Conservation (phyloP, 2,888 invertebrate species). For the Blastobasis adustella region DNA sequence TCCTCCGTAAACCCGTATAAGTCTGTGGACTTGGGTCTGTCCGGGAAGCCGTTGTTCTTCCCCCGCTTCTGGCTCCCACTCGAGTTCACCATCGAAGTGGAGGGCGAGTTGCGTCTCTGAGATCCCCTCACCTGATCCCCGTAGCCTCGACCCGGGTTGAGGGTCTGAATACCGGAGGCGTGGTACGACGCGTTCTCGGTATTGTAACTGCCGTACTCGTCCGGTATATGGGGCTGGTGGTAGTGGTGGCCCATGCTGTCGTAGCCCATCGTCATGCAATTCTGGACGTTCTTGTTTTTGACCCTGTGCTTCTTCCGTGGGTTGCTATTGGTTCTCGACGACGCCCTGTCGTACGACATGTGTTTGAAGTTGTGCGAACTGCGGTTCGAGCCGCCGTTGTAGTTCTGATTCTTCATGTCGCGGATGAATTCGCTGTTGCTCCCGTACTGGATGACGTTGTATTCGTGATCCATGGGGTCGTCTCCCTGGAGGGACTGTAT, state of each 20-base stretch:
- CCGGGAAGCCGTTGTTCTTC: slow-evolving; percentile 72
- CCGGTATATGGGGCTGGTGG: slow-evolving; percentile 69
- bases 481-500: slow-evolving; percentile 67
- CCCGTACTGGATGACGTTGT: slow-evolving; percentile 70
- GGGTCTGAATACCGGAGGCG: slow-evolving; percentile 65
- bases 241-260: slow-evolving; percentile 69
- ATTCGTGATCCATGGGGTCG: slow-evolving; percentile 68
- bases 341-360: slow-evolving; percentile 67
- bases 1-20: slow-evolving; percentile 73
- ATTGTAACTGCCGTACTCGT: slow-evolving; percentile 64
- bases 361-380: slow-evolving; percentile 72
- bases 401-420: slow-evolving; percentile 72
- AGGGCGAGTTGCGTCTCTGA: slow-evolving; percentile 62
- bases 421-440: slow-evolving; percentile 67
- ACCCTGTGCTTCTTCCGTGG: slow-evolving; percentile 66
- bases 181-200: slow-evolving; percentile 69
- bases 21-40: slow-evolving; percentile 78
- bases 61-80: slow-evolving; percentile 69
- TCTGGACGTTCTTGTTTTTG: slow-evolving; percentile 71
- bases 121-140: slow-evolving; percentile 55
- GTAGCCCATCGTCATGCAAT: slow-evolving; percentile 76
- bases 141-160: slow-evolving; percentile 71
- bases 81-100: slow-evolving; percentile 59
- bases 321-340: slow-evolving; percentile 69
- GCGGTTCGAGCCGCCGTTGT: slow-evolving; percentile 65